phyloP scores from a whole-genome alignment of 2,113 vertebrate species.

The Paracanthobrama guichenoti region DNA sequence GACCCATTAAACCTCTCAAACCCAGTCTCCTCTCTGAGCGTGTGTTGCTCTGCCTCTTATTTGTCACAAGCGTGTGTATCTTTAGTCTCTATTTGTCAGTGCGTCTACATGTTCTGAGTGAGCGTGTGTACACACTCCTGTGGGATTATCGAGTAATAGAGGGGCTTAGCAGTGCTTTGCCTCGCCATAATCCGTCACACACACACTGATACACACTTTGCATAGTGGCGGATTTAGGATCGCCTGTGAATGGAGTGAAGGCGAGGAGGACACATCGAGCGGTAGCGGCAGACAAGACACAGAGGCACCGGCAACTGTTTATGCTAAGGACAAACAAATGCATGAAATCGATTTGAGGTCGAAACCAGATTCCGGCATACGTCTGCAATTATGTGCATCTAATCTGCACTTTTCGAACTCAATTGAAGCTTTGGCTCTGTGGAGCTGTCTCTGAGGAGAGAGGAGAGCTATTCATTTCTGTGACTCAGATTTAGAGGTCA shows the following conservation, averaged over 20 bases:
- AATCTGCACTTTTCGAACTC: slow-evolving; percentile 1
- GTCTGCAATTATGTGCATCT: slow-evolving; percentile 24
- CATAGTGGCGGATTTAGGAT: slow-evolving; percentile 66
- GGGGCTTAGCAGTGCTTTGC: slow-evolving; percentile 74
- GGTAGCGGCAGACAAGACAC: neutral
- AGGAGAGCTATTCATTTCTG: slow-evolving; percentile 17
- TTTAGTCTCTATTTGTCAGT: slow-evolving; percentile 11
- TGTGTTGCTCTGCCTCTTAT: slow-evolving; percentile 23
- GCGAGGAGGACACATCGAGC: slow-evolving; percentile 53
- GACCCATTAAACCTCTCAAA: neutral
- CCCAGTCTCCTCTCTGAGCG: neutral
- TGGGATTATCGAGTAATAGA: slow-evolving; percentile 74
- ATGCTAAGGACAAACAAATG: slow-evolving; percentile 3
- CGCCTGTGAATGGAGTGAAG: slow-evolving; percentile 71
- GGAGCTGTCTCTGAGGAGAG: neutral
- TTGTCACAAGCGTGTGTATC: slow-evolving; percentile 14
- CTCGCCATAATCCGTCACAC: slow-evolving; percentile 63
- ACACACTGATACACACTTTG: slow-evolving; percentile 53
- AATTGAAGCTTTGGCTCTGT: neutral
- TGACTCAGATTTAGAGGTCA: slow-evolving; percentile 13
- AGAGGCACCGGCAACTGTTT: neutral
- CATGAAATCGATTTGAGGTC: slow-evolving; percentile 18
- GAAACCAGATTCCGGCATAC: neutral
- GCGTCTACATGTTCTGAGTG: slow-evolving; percentile 8
- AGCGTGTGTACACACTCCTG: slow-evolving; percentile 54